Base-by-base conservation (phyloP, 2,797 vertebrate genomes). In the Arctocebus calabarensis region DNA sequence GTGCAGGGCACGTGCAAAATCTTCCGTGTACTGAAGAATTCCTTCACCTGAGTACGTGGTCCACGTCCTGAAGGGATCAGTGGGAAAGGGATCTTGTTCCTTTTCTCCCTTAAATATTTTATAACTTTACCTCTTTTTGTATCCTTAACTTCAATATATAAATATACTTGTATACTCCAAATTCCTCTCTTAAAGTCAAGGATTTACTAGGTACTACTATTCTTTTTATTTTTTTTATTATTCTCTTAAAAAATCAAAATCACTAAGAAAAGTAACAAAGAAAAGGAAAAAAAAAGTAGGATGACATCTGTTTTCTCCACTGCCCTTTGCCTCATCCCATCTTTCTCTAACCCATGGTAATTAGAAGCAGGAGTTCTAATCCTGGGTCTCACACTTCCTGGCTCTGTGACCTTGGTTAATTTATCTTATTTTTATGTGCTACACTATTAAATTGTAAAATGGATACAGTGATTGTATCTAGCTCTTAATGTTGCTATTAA, bases 381-480 rank as follows among this genome's bases (percentile, higher is more conserved):
- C 43, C 23, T 73, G 19, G 1, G 5, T 57, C 61, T 94, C 40
- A 37, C 8, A 34, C 14, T 25, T 52, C 25, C 43, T 77, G 25
- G 11, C 52, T 48, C 68, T 88, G 4, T 77, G n/a, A 62, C 37
- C n/a, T 40, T 59, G 3, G 12, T 34, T 68, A 70, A 61, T 1
- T 61, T 85, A 10, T 22, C 61, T 81, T 48, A n/a, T 71, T 70
- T 88, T 57, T 83, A 62, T 61, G 55, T 66, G 19, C 25, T 66
- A 20, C 9, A 37, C 27, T 68, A 77, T 75, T 91, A 12, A n/a
- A 52, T 84, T 91, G 59, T 92, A 66, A 88, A 86, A 75, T 81
- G 57, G 7, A 37, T 14, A 16, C 57, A 77, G 45, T 78, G 43
- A 88, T 27, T 62, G 3, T 34, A 40, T 5, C 23, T 79, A 48